These are phyloP conservation scores for Harpegnathos saltator DNA, from an alignment of 1,140 invertebrate genomes.

Conservation along the genomic window DNA sequence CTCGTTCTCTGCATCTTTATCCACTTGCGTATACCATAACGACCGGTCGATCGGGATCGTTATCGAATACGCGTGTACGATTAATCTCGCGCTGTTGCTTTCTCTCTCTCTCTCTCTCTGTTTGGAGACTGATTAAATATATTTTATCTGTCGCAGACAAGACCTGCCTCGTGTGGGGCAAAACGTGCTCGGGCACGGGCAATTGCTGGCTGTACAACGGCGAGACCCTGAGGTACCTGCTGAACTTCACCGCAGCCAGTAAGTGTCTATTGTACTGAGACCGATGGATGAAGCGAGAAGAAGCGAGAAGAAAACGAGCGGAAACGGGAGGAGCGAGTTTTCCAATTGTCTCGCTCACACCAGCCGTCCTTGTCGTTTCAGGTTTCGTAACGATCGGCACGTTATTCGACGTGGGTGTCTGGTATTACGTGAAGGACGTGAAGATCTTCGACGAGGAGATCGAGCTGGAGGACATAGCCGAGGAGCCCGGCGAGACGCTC, in stretches of 20 bases:
- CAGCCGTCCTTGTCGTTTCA: slow-evolving; percentile 66
- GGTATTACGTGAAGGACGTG: slow-evolving; percentile 90
- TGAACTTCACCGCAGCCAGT: slow-evolving; percentile 90
- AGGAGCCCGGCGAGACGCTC: slow-evolving; percentile 81
- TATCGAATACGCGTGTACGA: background rate
- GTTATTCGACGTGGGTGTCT: slow-evolving; percentile 89
- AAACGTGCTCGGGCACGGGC: slow-evolving; percentile 90
- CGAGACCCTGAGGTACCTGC: slow-evolving; percentile 87
- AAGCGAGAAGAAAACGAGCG: background rate
- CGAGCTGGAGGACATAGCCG: slow-evolving; percentile 85
- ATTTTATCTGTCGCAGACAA: slow-evolving; percentile 85
- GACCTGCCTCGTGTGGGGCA: slow-evolving; percentile 91
- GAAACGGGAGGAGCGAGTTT: background rate
- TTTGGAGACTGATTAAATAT: slow-evolving; percentile 22
- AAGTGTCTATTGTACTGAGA: slow-evolving; percentile 66
- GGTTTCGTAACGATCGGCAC: slow-evolving; percentile 89
- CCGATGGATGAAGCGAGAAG: background rate
- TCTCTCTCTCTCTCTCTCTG: background rate
- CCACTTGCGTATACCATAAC: background rate
- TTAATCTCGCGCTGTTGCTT: no score
- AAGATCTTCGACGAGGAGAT: slow-evolving; percentile 90
- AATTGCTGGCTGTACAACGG: slow-evolving; percentile 92
- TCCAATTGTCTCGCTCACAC: background rate
- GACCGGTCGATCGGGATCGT: background rate
- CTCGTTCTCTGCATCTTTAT: background rate